Evolutionary conservation across 1,140 invertebrate species (phyloP), one percentile per base, ranked within the genome.

Genomic region (Hesperophylax magnus): DNA sequence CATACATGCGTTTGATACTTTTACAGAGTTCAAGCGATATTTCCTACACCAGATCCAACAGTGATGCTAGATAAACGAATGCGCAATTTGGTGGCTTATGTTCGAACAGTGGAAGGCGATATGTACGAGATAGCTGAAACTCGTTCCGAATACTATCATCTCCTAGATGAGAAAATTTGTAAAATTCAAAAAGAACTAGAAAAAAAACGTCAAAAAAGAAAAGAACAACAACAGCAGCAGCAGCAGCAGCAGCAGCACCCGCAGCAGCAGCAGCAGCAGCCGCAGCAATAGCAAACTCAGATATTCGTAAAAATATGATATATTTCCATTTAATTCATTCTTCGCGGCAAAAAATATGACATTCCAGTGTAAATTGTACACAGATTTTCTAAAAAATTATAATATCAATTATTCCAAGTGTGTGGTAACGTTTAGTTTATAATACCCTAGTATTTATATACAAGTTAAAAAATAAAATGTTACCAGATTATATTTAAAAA

Each of bases 111-210:
- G 1, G 99, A 99, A 90, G 97, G 97, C 78, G 98, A 99, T 86
- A 99, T 99, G 98, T 99, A 99, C 88, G 98, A 99, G 89, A 96
- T 96, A 93, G 98, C 99, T 0, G 98, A 98, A 86, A 98, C 97
- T 20, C 92, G 96, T 86, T 98, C 98, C 17, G 97, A 99, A 86
- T 99, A 99, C 90, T 99, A 99, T 88, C 98, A 99, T 88, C 88
- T 99, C 65, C 88, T 99, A 20, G 99, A 98, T 0, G 98, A 99
- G 86, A 99, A 99, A 88, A 99, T 99, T 83, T 99, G 99, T 87
- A 99, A 99, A 90, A 99, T 99, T 82, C 98, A 99, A 87, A 99
- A 99, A 87, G 98, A 99, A 88, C 89, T 99, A 83, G 95, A 96
- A 85, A 95, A 96, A 85, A 96, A 96, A 86, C 90, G 95, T 69